Evolutionary conservation across 35 echinoderm and acorn worm species (phyloP).

Genomic region (Ophioderma brevispina): DNA sequence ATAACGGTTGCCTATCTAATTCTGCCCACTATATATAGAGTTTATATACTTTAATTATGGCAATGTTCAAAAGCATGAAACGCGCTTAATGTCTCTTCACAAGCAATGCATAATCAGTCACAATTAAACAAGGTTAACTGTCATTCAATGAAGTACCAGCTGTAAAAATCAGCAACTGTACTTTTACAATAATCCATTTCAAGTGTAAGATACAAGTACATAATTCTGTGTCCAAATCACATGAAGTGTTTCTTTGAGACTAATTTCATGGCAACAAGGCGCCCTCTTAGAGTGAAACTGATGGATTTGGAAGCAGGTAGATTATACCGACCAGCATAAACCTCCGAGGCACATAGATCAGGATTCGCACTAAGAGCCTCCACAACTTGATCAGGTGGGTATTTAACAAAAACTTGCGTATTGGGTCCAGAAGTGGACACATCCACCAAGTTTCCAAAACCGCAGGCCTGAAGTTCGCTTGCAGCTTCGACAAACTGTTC

Average conservation of each 20-base stretch:
- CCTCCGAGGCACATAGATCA: not conserved
- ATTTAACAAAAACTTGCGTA: not conserved
- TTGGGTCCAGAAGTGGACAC: not conserved
- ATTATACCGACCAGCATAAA: not conserved
- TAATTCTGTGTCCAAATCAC: not conserved
- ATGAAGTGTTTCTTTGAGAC: not conserved
- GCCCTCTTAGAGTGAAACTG: not conserved
- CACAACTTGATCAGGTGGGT: not conserved
- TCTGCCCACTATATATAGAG: too few relatives aligned
- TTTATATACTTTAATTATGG: too few relatives aligned
- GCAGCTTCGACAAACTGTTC: not conserved
- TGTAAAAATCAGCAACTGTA: too few relatives aligned
- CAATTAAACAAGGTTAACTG: too few relatives aligned
- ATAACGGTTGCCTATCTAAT: too few relatives aligned
- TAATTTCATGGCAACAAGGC: not conserved
- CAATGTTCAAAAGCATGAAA: too few relatives aligned
- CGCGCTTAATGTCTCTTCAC: too few relatives aligned
- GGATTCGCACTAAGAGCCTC: not conserved
- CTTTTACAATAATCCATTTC: too few relatives aligned
- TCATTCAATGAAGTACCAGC: too few relatives aligned
- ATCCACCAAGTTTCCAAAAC: not conserved
- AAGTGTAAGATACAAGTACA: too few relatives aligned
- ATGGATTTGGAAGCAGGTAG: not conserved
- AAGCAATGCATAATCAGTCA: too few relatives aligned
- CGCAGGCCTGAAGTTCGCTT: not conserved